Evolutionary conservation across 2,113 vertebrate genomes (phyloP).

Genomic region (Apeltes quadracus): DNA sequence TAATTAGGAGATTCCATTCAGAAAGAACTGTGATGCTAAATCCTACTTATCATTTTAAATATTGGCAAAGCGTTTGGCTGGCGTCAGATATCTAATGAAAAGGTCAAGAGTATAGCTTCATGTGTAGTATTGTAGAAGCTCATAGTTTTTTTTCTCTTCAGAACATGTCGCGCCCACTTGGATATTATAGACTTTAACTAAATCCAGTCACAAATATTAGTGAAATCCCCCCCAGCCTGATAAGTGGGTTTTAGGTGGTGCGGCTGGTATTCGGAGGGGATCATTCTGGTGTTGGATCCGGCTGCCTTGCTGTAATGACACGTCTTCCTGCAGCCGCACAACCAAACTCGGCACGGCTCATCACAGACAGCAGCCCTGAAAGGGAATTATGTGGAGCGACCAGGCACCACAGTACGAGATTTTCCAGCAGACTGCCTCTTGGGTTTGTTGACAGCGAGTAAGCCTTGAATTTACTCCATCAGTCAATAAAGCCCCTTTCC

Average conservation of each 20-base stretch:
- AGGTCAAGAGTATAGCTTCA: not conserved
- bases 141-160: not conserved
- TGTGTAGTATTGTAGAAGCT: not conserved
- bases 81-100: not conserved
- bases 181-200: constrained; percentile 14
- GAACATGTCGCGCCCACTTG: constrained; percentile 20
- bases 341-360: constrained; percentile 69
- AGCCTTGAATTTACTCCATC: constrained; percentile 76
- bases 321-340: constrained; percentile 69
- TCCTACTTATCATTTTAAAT: not conserved
- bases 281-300: constrained; percentile 59
- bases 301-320: constrained; percentile 74
- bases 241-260: constrained; percentile 54
- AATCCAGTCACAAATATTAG: constrained; percentile 35
- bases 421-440: constrained; percentile 73
- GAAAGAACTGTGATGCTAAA: not conserved
- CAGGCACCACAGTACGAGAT: constrained; percentile 69
- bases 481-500: constrained; percentile 70
- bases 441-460: constrained; percentile 74
- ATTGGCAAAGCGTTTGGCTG: not conserved
- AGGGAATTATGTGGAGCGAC: constrained; percentile 75
- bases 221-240: constrained; percentile 43
- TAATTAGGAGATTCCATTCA: not conserved
- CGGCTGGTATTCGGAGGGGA: constrained; percentile 48
- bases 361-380: constrained; percentile 68